phyloP scores from a whole-genome alignment of 2,888 invertebrate species.

The Phytoseiulus persimilis region DNA sequence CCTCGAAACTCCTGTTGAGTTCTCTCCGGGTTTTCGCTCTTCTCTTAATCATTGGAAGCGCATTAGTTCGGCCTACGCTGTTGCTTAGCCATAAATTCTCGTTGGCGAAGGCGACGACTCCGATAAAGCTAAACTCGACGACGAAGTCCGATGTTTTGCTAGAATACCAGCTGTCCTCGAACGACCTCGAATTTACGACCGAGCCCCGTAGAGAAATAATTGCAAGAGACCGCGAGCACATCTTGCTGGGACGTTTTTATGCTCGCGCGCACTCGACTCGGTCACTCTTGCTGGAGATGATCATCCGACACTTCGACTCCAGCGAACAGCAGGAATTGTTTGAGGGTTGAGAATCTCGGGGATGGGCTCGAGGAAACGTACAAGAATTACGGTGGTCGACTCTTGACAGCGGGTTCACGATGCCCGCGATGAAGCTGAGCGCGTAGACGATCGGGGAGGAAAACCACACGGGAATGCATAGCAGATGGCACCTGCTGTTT shows the following conservation, averaged over 20 bases:
- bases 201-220: not conserved
- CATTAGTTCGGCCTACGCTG: not conserved
- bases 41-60: not conserved
- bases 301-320: not conserved
- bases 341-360: not conserved
- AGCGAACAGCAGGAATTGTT: not conserved
- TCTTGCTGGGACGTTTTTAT: not conserved
- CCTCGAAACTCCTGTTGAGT: not conserved
- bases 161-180: not conserved
- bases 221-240: not conserved
- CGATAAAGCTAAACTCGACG: not conserved
- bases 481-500: not conserved
- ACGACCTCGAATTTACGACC: constrained; percentile 5
- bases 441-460: not conserved
- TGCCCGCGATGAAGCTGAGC: not conserved
- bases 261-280: not conserved
- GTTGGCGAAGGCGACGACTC: not conserved
- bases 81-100: not conserved
- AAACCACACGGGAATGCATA: not conserved
- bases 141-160: not conserved
- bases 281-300: not conserved
- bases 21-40: not conserved
- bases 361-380: too few relatives aligned
- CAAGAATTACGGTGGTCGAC: not conserved
- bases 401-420: not conserved